Percentiles rank a stretch among this genome's conserved stretches.
Evolutionary conservation across 2,113 vertebrate species (phyloP).

Genomic region (Percina caprodes): DNA sequence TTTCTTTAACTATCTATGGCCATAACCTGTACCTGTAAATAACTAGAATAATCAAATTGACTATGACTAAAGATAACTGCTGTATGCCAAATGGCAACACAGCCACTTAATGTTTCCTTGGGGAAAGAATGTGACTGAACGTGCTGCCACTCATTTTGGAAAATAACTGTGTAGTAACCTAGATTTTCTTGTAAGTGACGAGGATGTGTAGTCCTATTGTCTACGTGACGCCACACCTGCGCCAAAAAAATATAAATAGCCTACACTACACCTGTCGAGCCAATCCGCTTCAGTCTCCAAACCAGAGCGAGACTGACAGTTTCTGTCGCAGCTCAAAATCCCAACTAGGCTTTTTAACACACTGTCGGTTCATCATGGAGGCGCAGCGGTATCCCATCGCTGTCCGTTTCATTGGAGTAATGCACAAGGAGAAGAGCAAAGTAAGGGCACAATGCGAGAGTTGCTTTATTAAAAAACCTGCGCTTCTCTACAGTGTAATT

Average conservation of each 20-base stretch:
- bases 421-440: constrained; percentile 79
- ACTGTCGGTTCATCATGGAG: constrained; percentile 65
- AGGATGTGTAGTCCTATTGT: not conserved
- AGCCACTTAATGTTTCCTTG: no score
- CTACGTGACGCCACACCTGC: constrained; percentile 50
- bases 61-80: no score
- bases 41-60: no score
- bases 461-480: no score
- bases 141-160: no score
- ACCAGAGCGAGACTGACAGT: not conserved
- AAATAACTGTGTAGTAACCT: no score
- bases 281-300: not conserved
- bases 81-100: no score
- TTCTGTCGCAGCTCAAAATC: not conserved
- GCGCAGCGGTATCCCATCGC: constrained; percentile 69
- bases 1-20: no score
- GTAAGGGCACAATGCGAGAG: constrained; percentile 53
- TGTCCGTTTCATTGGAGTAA: constrained; percentile 73
- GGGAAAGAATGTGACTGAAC: no score
- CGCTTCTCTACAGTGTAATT: not conserved
- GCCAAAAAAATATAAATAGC: constrained; percentile 14
- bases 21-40: no score
- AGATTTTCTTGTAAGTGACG: constrained; percentile 29
- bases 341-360: accelerated
- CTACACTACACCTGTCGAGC: not conserved